Base-by-base conservation (phyloP, 1,140 invertebrate species). In the Paraescarpia echinospica region DNA sequence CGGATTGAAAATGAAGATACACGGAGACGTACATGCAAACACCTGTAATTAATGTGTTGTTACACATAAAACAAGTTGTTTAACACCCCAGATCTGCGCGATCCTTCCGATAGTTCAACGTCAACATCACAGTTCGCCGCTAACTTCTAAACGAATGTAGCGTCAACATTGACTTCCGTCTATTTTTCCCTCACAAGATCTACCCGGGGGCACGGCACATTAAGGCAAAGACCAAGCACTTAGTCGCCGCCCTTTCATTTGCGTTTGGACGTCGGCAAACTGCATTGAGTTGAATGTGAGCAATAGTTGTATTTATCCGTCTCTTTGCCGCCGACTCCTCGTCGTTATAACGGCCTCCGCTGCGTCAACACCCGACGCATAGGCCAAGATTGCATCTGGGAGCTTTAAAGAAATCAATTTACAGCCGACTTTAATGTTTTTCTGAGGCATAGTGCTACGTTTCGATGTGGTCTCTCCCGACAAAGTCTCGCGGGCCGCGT, bases 331-430 rank as follows among this genome's bases (percentile, higher is more conserved):
- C 59, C 59, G 1, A 77, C 4, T 77, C 59, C 59, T 77, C 2
- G 59, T 77, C 59, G 59, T 27, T 77, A 77, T 22, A 2, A 27
- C 9, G 8, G 59, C 59, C 27, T 77, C 59, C 59, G 22, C 22
- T 77, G 59, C 2, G 59, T 18, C 27, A 4, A 2, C 59, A 2
- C 59, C 59, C 59, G 59, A 27, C 59, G 59, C 59, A 22, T 27
- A 77, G 12, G 59, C 22, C 59, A 77, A 77, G 59, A 77, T 77
- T 77, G 59, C 59, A 77, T 77, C 59, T 41, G 59, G 59, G 59
- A 77, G 59, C 59, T 77, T 77, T 77, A 77, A 77, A 77, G 59
- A 77, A 77, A 77, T 77, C 59, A 77, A 77, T 77, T 77, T 77
- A 77, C 59, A 77, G 59, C 59, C 59, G 59, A 77, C 59, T 77